Percentiles rank a stretch among this genome's conserved stretches.
These are phyloP conservation scores for Notothenia rossii DNA, from an alignment of 2,113 vertebrate genomes.

Conservation along the genomic window DNA sequence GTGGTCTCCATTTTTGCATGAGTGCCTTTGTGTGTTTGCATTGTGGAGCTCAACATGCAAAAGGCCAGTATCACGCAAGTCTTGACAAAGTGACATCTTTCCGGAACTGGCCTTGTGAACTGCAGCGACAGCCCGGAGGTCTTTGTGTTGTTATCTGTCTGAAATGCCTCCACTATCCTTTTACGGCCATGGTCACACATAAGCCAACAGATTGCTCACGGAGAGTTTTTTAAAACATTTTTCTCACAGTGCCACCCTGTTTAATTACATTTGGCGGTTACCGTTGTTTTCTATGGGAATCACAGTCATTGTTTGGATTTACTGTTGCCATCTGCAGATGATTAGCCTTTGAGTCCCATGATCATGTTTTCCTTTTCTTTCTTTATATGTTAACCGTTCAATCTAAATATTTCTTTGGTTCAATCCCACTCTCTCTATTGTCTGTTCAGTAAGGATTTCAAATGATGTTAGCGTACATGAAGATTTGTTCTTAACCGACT, in stretches of 20 bases:
- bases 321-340: constrained; percentile 12
- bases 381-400: background rate
- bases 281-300: background rate
- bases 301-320: constrained; percentile 4
- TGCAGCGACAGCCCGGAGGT: constrained; percentile 12
- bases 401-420: background rate
- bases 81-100: constrained; percentile 39
- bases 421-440: too few relatives aligned
- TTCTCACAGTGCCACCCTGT: background rate
- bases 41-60: constrained; percentile 56
- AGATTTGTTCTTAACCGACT: background rate
- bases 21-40: constrained; percentile 54
- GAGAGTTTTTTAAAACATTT: constrained; percentile 4
- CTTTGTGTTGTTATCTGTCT: constrained; percentile 6
- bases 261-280: constrained; percentile 25
- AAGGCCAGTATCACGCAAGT: constrained; percentile 51
- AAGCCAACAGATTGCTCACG: background rate
- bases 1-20: constrained; percentile 56
- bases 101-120: constrained; percentile 32
- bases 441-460: background rate
- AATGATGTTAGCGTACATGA: background rate
- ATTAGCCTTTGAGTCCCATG: background rate
- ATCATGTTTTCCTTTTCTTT: background rate
- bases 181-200: constrained; percentile 5
- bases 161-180: constrained; percentile 2